phyloP scores from a whole-genome alignment of 1,140 invertebrate genomes.

The Lysiphlebus fabarum region DNA sequence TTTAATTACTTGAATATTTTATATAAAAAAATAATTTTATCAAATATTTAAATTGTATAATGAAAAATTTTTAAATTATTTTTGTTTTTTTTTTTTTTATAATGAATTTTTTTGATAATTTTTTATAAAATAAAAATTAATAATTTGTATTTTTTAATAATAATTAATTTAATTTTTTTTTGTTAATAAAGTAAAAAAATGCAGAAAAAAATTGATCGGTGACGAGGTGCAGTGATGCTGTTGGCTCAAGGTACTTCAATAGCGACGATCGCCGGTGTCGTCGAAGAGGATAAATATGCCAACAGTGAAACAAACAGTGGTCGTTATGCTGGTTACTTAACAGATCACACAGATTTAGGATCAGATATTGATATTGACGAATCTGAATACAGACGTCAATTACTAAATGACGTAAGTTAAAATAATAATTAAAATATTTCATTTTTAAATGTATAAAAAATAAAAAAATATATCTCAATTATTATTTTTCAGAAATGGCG shows the following conservation, averaged over 20 bases:
- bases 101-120: no score
- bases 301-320: slow-evolving; percentile 49
- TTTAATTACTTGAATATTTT: no score
- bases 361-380: slow-evolving; percentile 71
- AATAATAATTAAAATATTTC: no score
- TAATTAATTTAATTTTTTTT: no score
- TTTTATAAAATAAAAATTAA: no score
- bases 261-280: slow-evolving; percentile 49
- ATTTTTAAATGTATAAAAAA: slow-evolving; percentile 2
- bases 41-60: no score
- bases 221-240: slow-evolving; percentile 44
- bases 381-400: slow-evolving; percentile 68
- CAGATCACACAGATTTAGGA: slow-evolving; percentile 72
- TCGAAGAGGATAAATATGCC: slow-evolving; percentile 49
- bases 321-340: slow-evolving; percentile 64
- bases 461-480: slow-evolving; percentile 13
- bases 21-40: no score
- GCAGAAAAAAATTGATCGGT: slow-evolving; percentile 31
- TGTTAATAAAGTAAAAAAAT: slow-evolving; percentile 15
- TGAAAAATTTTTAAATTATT: no score
- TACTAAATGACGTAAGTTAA: slow-evolving; percentile 77
- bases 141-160: no score
- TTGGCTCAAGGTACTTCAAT: slow-evolving; percentile 47
- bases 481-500: slow-evolving; percentile 76
- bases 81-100: no score